phyloP scores from a whole-genome alignment of 2,113 vertebrate genomes.

The Circaetus cinerascens region DNA sequence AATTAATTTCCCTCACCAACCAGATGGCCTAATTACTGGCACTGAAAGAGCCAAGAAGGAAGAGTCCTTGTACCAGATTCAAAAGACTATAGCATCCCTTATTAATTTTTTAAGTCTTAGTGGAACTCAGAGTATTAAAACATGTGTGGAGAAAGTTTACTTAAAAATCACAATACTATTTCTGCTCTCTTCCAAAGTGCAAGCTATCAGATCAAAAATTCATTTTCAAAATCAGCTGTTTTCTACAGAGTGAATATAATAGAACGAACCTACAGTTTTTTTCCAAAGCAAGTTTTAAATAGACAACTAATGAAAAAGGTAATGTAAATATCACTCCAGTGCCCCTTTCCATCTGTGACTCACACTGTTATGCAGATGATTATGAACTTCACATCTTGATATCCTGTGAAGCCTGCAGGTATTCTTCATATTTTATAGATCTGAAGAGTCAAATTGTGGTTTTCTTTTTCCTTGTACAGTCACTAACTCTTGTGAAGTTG shows the following conservation, averaged over 20 bases:
- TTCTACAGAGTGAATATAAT: neutral
- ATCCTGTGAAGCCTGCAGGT: neutral
- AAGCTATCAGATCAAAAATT: neutral
- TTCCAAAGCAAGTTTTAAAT: neutral
- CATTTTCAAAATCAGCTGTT: neutral
- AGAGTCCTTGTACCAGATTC: neutral
- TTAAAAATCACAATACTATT: neutral
- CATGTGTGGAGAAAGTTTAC: neutral
- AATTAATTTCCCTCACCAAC: slow-evolving; percentile 22
- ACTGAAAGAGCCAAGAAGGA: slow-evolving; percentile 3
- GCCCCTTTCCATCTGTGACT: neutral
- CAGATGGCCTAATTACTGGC: slow-evolving; percentile 41
- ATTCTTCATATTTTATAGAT: slow-evolving; percentile 1
- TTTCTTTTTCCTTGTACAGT: too few species aligned
- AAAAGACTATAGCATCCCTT: neutral
- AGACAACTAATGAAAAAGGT: neutral
- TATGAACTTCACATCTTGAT: neutral
- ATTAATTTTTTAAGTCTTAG: neutral
- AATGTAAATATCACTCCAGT: neutral
- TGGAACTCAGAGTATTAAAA: neutral
- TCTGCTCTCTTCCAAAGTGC: neutral
- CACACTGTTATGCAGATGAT: neutral
- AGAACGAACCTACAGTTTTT: neutral
- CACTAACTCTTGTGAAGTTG: neutral
- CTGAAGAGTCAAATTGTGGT: neutral